Percentiles rank a stretch among this genome's conserved stretches.
Evolutionary conservation across 64 coral and sea anemone species (phyloP).

Genomic region (Trachythela sp.): DNA sequence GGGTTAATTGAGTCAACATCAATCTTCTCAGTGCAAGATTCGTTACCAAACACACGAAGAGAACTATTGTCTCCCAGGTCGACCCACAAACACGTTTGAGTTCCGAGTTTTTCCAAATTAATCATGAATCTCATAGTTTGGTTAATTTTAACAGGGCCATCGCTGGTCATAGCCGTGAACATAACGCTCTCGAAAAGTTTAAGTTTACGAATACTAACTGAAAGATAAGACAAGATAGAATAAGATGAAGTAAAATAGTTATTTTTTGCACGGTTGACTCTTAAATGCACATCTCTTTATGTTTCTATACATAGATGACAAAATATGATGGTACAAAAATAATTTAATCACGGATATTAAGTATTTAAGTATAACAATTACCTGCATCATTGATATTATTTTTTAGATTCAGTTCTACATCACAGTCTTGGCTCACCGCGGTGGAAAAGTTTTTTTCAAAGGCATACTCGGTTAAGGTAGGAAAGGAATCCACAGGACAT

Average conservation of each 20-base stretch:
- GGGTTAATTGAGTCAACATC: no score
- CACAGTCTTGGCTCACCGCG: constrained; percentile 31
- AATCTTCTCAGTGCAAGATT: not conserved
- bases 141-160: constrained; percentile 52
- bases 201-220: not conserved
- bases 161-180: not conserved
- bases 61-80: constrained; percentile 45
- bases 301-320: no score
- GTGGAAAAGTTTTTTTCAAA: constrained; percentile 63
- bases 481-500: no score
- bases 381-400: not conserved
- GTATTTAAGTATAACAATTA: no score
- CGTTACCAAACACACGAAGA: constrained; percentile 33
- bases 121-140: constrained; percentile 31
- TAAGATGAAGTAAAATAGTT: no score
- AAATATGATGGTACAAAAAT: constrained; percentile 38
- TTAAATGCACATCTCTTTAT: no score
- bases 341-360: no score
- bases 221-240: constrained; percentile 26
- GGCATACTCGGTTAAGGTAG: constrained; percentile 17
- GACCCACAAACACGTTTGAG: constrained; percentile 39
- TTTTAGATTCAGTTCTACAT: constrained; percentile 23
- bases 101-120: constrained; percentile 49
- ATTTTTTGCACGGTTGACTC: no score
- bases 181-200: constrained; percentile 44